Evolutionary conservation across 2,113 vertebrate genomes (phyloP), one percentile per base, ranked within the genome.

Genomic region (Petromus typicus): DNA sequence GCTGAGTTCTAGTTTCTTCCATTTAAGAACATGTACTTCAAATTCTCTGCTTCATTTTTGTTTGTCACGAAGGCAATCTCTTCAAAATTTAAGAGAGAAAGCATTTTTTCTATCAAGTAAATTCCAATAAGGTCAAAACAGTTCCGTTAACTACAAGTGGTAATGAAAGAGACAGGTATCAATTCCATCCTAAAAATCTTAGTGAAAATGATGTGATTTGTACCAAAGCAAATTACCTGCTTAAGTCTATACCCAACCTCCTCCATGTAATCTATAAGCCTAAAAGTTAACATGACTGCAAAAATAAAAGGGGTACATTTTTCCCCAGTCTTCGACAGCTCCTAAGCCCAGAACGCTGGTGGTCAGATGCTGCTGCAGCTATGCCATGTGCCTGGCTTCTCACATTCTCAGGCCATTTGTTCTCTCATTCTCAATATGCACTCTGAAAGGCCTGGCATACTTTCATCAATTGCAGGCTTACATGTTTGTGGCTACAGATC

Each of bases 401-500:
- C 25, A 43, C 81, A 51, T 43, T 94, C 92, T 73, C 6, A 3
- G 83, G 89, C 92, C 66, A 86, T 32, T 32, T 78, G 90, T 91
- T 73, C 32, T 63, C 83, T 32, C 40, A 40, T 61, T 51, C 37
- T 87, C 73, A 48, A 10, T 1, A 90, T 4, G 6, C 67, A 56
- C 69, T 51, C 54, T 23, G 45, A 90, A 64, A 94, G 17, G 40
- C 83, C 95, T 71, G 86, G 40, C 89, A 85, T 48, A 27, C 57
- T 94, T 95, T 45, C 61, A 48, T 57, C 93, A 63, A 67, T 32
- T 91, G 78, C 54, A 73, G 88, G 61, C 61, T 61, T 85, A 90
- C 88, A 66, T 12, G 27, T 51, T 20, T 40, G 1, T 0, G 23
- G 76, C 80, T 89, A 51, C 23, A 67, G 82, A 78, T 83, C 86